Conservation (phyloP, 1,140 invertebrate genomes). For the Hyposmocoma kahamanoa region DNA sequence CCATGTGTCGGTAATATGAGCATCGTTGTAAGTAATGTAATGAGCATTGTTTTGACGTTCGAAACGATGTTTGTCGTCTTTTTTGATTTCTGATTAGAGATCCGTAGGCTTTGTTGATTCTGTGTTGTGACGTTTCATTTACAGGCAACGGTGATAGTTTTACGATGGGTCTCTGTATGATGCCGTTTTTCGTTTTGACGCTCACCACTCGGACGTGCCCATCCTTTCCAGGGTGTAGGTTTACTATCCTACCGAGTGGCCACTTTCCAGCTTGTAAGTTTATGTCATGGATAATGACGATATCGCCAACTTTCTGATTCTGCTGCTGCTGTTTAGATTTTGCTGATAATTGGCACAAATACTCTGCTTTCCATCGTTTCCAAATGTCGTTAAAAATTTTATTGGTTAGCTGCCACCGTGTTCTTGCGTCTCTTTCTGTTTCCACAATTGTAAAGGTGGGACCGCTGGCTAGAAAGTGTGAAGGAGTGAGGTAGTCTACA, state of each 20-base stretch:
- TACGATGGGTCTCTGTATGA: conserved; percentile 1
- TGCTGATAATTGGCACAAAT: background rate
- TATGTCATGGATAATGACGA: conserved; percentile 3
- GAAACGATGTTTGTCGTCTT: background rate
- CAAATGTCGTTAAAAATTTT: conserved; percentile 6
- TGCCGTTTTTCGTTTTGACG: conserved; percentile 3
- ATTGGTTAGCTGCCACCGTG: conserved; percentile 3
- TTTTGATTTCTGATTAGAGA: background rate
- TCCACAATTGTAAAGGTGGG: background rate
- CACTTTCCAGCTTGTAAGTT: conserved; percentile 2
- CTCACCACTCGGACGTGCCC: background rate
- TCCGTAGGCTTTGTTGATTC: background rate
- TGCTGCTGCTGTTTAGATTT: background rate
- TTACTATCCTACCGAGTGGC: conserved; percentile 1
- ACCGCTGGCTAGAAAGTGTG: conserved; percentile 4
- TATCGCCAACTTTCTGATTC: background rate
- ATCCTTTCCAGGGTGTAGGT: conserved; percentile 2
- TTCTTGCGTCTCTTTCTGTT: background rate
- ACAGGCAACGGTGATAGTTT: conserved; percentile 6
- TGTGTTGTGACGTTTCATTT: background rate
- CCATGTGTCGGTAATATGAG: conserved; percentile 1
- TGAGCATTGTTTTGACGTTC: background rate
- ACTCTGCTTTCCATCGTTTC: conserved; percentile 4
- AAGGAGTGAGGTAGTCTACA: background rate
- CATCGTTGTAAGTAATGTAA: background rate